phyloP scores from a whole-genome alignment of 2,797 vertebrate species.

The Pseudochirops corinnae region DNA sequence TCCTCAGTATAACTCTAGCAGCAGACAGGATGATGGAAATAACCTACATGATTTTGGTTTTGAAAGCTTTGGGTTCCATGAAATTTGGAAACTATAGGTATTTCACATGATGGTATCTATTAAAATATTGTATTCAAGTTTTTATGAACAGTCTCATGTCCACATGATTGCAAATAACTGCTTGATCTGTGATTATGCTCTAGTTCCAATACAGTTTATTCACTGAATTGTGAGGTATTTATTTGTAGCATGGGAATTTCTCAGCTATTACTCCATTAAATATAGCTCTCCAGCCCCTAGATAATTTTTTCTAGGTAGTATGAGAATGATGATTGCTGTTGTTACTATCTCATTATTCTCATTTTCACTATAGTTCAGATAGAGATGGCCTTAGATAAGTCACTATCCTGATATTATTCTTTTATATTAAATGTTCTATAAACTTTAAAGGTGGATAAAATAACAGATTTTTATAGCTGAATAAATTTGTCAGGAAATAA shows the following conservation, averaged over 20 bases:
- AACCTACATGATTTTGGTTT: background rate
- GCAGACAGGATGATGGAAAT: background rate
- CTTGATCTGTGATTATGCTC: background rate
- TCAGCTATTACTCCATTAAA: background rate
- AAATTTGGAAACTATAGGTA: background rate
- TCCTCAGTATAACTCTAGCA: background rate
- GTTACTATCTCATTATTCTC: background rate
- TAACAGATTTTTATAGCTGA: background rate
- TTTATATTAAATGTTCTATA: background rate
- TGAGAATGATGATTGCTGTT: background rate
- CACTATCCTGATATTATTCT: background rate
- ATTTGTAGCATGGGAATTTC: background rate
- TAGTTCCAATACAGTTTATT: background rate
- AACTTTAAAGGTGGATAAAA: background rate
- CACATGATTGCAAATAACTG: background rate
- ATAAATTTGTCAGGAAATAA: background rate
- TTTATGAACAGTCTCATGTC: background rate
- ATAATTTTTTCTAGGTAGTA: background rate
- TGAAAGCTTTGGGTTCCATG: background rate
- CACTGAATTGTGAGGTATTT: background rate
- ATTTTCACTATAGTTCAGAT: background rate
- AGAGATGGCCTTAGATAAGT: background rate
- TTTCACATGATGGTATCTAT: background rate
- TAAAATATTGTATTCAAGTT: background rate
- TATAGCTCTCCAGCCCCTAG: background rate